These are phyloP conservation scores for Taurulus bubalis DNA, from an alignment of 2,113 vertebrate species.

Conservation along the genomic window DNA sequence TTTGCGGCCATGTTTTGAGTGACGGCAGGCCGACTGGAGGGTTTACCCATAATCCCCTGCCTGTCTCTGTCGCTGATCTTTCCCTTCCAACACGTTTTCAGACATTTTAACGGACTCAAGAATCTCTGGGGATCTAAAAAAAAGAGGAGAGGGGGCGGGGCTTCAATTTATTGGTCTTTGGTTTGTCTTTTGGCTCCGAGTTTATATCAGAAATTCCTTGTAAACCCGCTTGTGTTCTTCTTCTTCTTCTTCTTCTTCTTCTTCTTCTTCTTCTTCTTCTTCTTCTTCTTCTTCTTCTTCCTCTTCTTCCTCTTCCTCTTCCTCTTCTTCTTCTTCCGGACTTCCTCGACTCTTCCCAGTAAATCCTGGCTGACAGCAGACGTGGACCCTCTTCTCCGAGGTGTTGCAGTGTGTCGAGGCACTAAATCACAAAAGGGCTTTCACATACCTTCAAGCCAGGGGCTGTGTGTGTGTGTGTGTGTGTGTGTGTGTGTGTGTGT, in stretches of 20 bases:
- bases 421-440: too few species aligned
- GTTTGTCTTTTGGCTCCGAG: slow-evolving; percentile 45
- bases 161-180: too few species aligned
- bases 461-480: too few species aligned
- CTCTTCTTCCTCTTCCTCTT: too few species aligned
- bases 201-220: slow-evolving; percentile 67
- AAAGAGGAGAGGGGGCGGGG: neutral
- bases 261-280: too few species aligned
- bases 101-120: slow-evolving; percentile 49
- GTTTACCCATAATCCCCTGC: slow-evolving; percentile 56
- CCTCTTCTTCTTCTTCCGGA: neutral
- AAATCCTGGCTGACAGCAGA: too few species aligned
- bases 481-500: too few species aligned
- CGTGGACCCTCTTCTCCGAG: too few species aligned
- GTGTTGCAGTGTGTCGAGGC: too few species aligned
- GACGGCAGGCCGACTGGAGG: slow-evolving; percentile 56
- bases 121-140: slow-evolving; percentile 44
- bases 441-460: too few species aligned
- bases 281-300: too few species aligned
- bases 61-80: slow-evolving; percentile 54
- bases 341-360: too few species aligned
- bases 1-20: slow-evolving; percentile 54
- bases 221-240: slow-evolving; percentile 84
- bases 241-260: neutral
- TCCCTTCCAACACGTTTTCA: slow-evolving; percentile 48